Percentiles rank a stretch among this genome's conserved stretches.
Conservation (phyloP, 1,140 invertebrate species). For the Anastrepha ludens region DNA sequence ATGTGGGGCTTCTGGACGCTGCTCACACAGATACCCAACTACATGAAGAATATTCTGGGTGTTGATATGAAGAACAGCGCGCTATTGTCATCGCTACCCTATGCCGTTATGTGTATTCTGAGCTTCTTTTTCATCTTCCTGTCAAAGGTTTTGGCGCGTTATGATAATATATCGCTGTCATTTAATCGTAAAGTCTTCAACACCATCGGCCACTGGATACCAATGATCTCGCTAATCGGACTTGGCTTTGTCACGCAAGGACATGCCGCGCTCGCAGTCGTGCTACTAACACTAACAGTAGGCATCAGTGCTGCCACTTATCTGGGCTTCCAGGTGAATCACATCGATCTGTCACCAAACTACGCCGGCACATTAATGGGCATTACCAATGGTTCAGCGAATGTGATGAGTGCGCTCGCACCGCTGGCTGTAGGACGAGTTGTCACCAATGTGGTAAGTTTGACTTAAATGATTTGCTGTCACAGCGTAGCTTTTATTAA, state of each 20-base stretch:
- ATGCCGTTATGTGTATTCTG: constrained; percentile 82
- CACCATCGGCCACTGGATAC: constrained; percentile 78
- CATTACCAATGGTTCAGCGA: constrained; percentile 85
- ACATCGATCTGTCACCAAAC: constrained; percentile 86
- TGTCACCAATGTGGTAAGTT: constrained; percentile 79
- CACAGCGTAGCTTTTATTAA: neutral
- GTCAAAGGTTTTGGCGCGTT: constrained; percentile 79
- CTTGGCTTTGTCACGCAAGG: constrained; percentile 78
- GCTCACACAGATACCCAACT: constrained; percentile 92
- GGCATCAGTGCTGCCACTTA: constrained; percentile 86
- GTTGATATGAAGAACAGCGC: constrained; percentile 87
- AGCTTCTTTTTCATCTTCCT: constrained; percentile 81
- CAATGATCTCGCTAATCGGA: constrained; percentile 79
- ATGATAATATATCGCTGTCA: constrained; percentile 76
- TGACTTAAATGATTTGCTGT: neutral
- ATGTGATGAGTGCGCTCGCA: constrained; percentile 83
- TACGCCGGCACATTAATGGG: constrained; percentile 83
- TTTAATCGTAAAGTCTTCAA: constrained; percentile 82
- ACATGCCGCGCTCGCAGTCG: constrained; percentile 76
- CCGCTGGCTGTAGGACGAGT: constrained; percentile 80
- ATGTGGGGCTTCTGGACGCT: constrained; percentile 97
- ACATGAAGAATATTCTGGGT: constrained; percentile 87
- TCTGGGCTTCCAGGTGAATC: constrained; percentile 82
- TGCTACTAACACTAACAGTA: constrained; percentile 82
- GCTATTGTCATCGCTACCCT: constrained; percentile 85